A percentile compares a stretch with the other conserved stretches of the same genome.
These are phyloP conservation scores for Megaustenia siamemsis DNA, from an alignment of 2,888 invertebrate genomes.

Conservation along the genomic window DNA sequence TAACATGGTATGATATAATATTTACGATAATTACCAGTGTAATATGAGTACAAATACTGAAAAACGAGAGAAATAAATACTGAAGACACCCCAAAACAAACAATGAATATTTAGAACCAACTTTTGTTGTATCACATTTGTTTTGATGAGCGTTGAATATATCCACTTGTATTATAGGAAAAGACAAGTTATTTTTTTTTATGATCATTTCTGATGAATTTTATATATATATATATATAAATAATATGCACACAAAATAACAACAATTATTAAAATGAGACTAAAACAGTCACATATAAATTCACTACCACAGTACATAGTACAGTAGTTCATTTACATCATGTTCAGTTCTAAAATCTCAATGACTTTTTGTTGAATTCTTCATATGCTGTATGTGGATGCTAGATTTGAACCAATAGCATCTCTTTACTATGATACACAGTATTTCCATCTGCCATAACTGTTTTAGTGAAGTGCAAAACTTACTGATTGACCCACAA, in stretches of 20 bases:
- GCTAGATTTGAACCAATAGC: no score
- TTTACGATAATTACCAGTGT: neutral
- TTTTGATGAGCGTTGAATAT: constrained; percentile 35
- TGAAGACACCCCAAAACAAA: neutral
- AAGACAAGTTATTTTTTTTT: constrained; percentile 7
- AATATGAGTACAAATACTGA: neutral
- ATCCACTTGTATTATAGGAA: neutral
- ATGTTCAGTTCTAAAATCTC: no score
- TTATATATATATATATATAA: neutral
- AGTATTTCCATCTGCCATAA: no score
- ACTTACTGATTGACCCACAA: no score
- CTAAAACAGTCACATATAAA: no score
- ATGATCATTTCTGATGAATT: neutral
- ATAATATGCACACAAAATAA: neutral
- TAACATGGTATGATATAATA: no score
- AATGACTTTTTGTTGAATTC: no score
- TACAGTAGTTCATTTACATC: no score
- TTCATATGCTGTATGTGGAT: no score
- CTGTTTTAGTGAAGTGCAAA: no score
- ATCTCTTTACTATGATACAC: no score
- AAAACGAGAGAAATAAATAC: neutral
- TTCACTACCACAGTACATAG: no score
- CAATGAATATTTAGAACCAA: neutral
- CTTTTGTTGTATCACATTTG: constrained; percentile 23
- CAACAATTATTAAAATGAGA: neutral